These are phyloP conservation scores for Aldabrachelys gigantea DNA, from an alignment of 2,113 vertebrate species.

Conservation along the genomic window DNA sequence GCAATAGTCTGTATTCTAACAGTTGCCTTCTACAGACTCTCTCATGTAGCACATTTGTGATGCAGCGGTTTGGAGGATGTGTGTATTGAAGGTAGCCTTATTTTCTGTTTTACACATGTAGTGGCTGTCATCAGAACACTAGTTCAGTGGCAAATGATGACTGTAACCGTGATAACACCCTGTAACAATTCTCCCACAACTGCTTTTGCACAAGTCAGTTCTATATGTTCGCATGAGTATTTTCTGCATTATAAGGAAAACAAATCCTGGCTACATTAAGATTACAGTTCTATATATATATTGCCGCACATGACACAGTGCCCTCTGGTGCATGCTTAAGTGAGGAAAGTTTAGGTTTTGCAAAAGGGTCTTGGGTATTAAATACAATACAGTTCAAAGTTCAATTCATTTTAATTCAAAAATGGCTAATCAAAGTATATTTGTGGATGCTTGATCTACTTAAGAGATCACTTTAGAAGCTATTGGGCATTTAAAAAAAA, in stretches of 20 bases:
- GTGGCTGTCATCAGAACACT: not conserved
- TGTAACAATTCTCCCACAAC: too few species aligned
- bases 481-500: slow-evolving; percentile 10
- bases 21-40: not conserved
- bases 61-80: not conserved
- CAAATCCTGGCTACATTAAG: fast-evolving
- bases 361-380: not conserved
- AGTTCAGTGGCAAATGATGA: fast-evolving
- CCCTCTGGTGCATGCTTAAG: not conserved
- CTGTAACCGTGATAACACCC: fast-evolving
- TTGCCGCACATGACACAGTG: not conserved
- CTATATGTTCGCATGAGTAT: fast-evolving
- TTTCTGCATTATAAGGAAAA: fast-evolving
- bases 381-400: not conserved
- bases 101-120: not conserved
- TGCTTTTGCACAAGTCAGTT: not conserved
- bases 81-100: fast-evolving
- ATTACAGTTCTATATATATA: fast-evolving
- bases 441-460: not conserved
- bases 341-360: not conserved
- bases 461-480: slow-evolving; percentile 32
- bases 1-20: not conserved
- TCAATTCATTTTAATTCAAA: not conserved
- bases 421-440: not conserved
- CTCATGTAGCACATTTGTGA: not conserved